Percentiles rank a stretch among this genome's conserved stretches.
Conservation (phyloP, 35 echinoderm and acorn worm genomes). For the Heliocidaris tuberculata region DNA sequence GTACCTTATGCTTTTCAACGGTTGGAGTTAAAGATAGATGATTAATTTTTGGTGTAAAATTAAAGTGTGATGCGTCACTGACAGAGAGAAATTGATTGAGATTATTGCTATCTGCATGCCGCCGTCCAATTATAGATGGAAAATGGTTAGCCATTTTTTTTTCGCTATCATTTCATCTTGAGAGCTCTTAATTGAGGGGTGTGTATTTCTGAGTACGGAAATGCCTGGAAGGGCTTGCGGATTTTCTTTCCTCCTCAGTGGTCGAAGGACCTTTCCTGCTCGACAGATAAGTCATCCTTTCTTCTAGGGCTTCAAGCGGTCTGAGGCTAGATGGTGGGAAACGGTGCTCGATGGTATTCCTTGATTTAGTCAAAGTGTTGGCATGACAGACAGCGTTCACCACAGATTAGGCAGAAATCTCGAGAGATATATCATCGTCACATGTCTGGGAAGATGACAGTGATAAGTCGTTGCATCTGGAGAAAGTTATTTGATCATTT, state of each 20-base stretch:
- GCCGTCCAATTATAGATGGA: neutral
- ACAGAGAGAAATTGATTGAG: neutral
- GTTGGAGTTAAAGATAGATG: no score
- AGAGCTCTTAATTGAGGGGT: neutral
- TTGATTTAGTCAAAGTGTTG: neutral
- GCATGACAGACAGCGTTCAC: neutral
- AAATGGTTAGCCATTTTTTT: neutral
- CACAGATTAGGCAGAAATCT: neutral
- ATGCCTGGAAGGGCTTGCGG: neutral
- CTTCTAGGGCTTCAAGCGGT: neutral
- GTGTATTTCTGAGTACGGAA: slow-evolving; percentile 11
- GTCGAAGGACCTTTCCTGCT: neutral
- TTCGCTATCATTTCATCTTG: slow-evolving; percentile 3
- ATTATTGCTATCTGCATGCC: neutral
- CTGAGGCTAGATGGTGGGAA: neutral
- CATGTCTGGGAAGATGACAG: neutral
- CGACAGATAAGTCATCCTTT: neutral
- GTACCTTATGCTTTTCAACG: neutral
- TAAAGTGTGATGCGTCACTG: neutral
- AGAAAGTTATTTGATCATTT: neutral
- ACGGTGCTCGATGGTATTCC: neutral
- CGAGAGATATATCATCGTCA: neutral
- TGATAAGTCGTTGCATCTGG: neutral
- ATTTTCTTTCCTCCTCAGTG: neutral
- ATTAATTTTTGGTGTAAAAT: neutral